Base-by-base conservation (phyloP, 2,797 vertebrate species). In the Syndactyla subalaris region DNA sequence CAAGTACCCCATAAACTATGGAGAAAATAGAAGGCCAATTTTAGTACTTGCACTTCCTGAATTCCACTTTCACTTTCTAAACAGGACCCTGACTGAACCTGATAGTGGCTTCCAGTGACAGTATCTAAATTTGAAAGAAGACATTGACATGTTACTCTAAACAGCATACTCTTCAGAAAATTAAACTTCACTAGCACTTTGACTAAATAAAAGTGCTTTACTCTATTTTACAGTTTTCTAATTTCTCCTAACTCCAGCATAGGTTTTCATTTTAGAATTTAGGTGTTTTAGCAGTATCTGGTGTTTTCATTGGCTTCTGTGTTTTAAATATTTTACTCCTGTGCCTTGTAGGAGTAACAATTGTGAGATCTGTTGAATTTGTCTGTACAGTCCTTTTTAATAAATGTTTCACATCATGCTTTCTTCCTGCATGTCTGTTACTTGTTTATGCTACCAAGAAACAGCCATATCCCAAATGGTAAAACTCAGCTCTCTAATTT, bases 331-430 rank as follows among this genome's bases (percentile, higher is more conserved):
- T 74, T 93, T 93, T 63, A 58, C 79, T 95, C 68, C 89, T 85
- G 36, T 89, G 72, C 62, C 72, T 68, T n/a, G 9, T 52, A 87
- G 91, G 86, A 92, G 61, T 92, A 88, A 85, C 49, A 89, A 39
- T 54, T 83, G 88, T 92, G 79, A 79, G 89, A 68, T 41, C 58
- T 93, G 92, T 87, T 94, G 73, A 52, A 90, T 93, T 95, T 91
- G 88, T 96, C 92, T 96, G 87, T 96, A 96, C 76, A 94, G 95
- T 92, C 54, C 83, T 97, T 98, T 97, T 96, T 94, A 98, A 98
- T 98, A 98, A 98, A 98, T 61, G 71, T 85, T 97, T 96, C 85
- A 94, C 89, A 79, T 83, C 81, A 39, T 26, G 10, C 52, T 74
- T 94, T 94, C 81, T 73, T 90, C 39, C 41, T 71, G 82, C 52